phyloP scores from a whole-genome alignment of 1,140 invertebrate genomes.

The Onthophagus taurus region DNA sequence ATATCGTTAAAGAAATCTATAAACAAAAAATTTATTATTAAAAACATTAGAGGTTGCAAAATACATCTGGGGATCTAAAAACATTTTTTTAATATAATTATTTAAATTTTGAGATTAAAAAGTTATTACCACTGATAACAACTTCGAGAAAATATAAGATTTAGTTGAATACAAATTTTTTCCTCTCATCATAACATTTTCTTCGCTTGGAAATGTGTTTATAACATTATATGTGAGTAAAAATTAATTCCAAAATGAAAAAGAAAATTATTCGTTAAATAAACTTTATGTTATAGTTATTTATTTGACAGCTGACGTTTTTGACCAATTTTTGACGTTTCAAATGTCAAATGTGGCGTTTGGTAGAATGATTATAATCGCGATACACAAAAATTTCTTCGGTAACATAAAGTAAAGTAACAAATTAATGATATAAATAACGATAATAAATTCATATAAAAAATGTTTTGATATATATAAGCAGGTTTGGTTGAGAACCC shows the following conservation, averaged over 20 bases:
- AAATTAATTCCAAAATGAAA: slow-evolving; percentile 59
- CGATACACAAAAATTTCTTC: too few relatives aligned
- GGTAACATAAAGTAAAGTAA: too few relatives aligned
- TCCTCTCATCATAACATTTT: slow-evolving; percentile 55
- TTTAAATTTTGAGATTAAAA: slow-evolving; percentile 3
- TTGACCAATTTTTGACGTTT: too few relatives aligned
- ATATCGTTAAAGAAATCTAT: slow-evolving; percentile 1
- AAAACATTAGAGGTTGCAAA: not conserved
- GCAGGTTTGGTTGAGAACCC: too few relatives aligned
- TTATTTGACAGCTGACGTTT: too few relatives aligned
- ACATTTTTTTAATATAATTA: slow-evolving; percentile 1
- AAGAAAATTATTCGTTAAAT: slow-evolving; percentile 58
- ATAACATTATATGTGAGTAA: slow-evolving; percentile 60
- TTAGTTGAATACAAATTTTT: slow-evolving; percentile 55
- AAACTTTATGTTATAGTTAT: too few relatives aligned
- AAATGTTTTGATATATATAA: too few relatives aligned
- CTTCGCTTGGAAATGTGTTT: slow-evolving; percentile 58
- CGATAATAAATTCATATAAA: too few relatives aligned
- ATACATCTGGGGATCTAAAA: slow-evolving; percentile 6
- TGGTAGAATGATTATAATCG: too few relatives aligned
- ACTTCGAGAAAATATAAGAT: slow-evolving; percentile 63
- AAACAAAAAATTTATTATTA: slow-evolving; percentile 4
- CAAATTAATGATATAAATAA: too few relatives aligned
- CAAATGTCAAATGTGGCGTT: too few relatives aligned
- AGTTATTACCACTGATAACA: slow-evolving; percentile 51